These are phyloP conservation scores for Cryptocephalus moraei DNA, from an alignment of 2,888 invertebrate species.

Conservation along the genomic window DNA sequence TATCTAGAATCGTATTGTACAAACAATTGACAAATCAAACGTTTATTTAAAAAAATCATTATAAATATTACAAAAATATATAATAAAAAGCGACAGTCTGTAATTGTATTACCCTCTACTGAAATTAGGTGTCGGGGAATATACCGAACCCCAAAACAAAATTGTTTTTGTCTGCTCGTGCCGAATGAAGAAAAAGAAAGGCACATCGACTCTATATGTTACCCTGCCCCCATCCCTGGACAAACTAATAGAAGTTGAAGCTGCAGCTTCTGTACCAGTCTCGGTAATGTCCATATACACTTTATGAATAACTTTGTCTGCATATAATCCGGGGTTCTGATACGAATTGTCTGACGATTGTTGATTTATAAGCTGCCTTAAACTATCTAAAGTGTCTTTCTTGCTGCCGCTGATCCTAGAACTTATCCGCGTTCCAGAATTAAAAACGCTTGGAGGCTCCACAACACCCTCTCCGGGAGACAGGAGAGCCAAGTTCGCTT, in stretches of 20 bases:
- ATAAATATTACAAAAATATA: no score
- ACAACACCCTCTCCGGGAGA: constrained; percentile 35
- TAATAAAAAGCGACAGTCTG: no score
- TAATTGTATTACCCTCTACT: no score
- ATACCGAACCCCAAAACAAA: constrained; percentile 61
- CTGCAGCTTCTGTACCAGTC: constrained; percentile 61
- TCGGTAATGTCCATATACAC: constrained; percentile 56
- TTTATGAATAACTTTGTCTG: constrained; percentile 54
- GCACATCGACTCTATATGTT: constrained; percentile 50
- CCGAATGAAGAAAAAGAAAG: constrained; percentile 65
- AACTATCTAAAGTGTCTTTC: constrained; percentile 24
- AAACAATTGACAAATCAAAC: no score
- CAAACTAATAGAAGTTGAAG: constrained; percentile 50
- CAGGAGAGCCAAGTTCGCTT: constrained; percentile 59
- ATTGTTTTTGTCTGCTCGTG: constrained; percentile 55
- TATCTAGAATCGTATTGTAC: no score
- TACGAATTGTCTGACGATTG: constrained; percentile 40
- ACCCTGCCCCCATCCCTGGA: constrained; percentile 46
- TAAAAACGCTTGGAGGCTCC: constrained; percentile 9
- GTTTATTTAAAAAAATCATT: no score
- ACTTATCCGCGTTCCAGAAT: constrained; percentile 16
- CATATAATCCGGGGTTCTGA: constrained; percentile 51
- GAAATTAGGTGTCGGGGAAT: constrained; percentile 42
- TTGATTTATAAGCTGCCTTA: constrained; percentile 25
- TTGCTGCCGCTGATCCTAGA: constrained; percentile 25